Base-by-base conservation (phyloP, 2,797 vertebrate genomes). In the Syndactyla subalaris region DNA sequence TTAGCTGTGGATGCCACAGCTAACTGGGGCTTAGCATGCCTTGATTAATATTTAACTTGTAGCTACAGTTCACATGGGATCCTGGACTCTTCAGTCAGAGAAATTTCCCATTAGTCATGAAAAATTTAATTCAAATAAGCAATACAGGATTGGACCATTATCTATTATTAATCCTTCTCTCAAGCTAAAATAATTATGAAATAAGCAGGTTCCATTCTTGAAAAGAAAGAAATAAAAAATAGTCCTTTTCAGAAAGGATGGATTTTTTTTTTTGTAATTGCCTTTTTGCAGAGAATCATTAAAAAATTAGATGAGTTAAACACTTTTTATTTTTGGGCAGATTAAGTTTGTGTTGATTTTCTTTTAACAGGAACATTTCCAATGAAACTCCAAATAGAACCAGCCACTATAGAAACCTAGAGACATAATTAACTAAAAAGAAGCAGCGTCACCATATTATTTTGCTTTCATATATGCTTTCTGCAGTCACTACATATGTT, bases 141-240 rank as follows among this genome's bases (percentile, higher is more conserved):
- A 76, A 36, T 82, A 66, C 11, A 55, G 41, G 7, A 93, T 76
- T 65, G 34, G 14, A 73, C 20, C 29, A 20, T 81, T 81, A 75
- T 84, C 32, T 88, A 74, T 88, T 94, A 88, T 92, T 83, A 88
- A 88, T 80, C 16, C 1, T 51, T 87, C 75, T 92, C 36, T 46
- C 61, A 89, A 67, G 57, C 22, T 49, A n/a, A 89, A 83, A 38
- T 81, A 80, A 72, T 75, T 84, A 73, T 24, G 52, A 81, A 46
- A 73, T 46, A 70, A 92, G 66, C 26, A 74, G 39, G 36, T 58
- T 82, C 17, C 20, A 5, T 24, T 88, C 23, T 62, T 70, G 43
- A 46, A 63, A 12, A 55, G 45, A 71, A 79, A 92, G 11, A 7
- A 30, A 8, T 7, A 24, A 49, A 51, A 51, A 51, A 27, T 24